These are phyloP conservation scores for Melanotaenia trifasciata DNA, from an alignment of 2,797 vertebrate species.

Conservation along the genomic window DNA sequence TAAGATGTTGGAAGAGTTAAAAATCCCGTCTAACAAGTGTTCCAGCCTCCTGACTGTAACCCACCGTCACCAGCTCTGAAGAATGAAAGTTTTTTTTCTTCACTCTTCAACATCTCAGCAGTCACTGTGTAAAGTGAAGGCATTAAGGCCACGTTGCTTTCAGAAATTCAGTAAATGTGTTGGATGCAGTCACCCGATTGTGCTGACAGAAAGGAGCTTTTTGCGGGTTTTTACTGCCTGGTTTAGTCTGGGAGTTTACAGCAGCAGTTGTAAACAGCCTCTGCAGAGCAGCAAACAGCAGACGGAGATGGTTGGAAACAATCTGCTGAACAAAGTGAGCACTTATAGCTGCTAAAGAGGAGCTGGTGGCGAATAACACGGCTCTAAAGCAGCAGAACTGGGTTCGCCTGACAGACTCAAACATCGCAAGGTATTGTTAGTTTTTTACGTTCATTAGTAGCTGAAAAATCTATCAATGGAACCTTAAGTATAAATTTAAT, in stretches of 20 bases:
- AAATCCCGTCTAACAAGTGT: constrained; percentile 1
- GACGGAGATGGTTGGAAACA: neutral
- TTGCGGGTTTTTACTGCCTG: neutral
- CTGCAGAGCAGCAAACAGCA: neutral
- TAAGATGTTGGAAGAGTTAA: constrained; percentile 3
- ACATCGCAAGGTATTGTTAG: neutral
- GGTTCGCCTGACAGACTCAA: neutral
- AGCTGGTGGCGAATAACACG: neutral
- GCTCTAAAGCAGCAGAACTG: neutral
- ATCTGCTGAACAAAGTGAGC: neutral
- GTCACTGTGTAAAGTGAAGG: neutral
- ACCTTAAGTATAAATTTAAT: neutral
- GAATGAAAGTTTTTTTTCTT: neutral
- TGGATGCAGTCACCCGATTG: neutral
- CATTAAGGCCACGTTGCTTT: neutral
- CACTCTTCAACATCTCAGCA: neutral
- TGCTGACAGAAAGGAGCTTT: neutral
- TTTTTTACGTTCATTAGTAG: neutral
- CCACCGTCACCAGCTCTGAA: neutral
- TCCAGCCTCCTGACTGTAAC: neutral
- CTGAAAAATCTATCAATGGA: neutral
- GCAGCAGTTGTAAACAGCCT: neutral
- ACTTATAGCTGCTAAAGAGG: neutral
- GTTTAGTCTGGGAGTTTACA: constrained; percentile 1
- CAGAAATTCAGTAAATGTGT: neutral